phyloP scores from a whole-genome alignment of 2,888 invertebrate species.

The Parnassius glacialis region DNA sequence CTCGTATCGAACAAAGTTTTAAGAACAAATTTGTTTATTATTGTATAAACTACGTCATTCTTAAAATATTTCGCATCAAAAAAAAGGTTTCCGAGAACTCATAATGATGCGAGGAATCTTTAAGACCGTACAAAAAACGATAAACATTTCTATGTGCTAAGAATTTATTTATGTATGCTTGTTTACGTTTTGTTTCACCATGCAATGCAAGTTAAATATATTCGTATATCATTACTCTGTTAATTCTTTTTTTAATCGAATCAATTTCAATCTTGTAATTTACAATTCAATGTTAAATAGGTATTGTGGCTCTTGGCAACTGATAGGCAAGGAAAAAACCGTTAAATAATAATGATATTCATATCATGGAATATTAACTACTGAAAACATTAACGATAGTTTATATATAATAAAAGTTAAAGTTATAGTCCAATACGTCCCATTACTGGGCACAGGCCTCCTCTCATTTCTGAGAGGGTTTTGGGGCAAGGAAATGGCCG shows the following conservation, averaged over 20 bases:
- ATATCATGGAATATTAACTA: too few species aligned
- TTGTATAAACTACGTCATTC: constrained; percentile 13
- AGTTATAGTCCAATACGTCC: too few species aligned
- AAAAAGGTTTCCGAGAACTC: constrained; percentile 11
- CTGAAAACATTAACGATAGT: too few species aligned
- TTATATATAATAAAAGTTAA: too few species aligned
- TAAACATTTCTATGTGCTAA: constrained; percentile 15
- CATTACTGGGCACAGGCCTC: too few species aligned
- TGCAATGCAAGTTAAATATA: constrained; percentile 16
- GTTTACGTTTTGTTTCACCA: constrained; percentile 14
- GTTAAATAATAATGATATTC: too few species aligned
- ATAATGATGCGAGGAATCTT: constrained; percentile 15
- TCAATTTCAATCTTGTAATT: not conserved
- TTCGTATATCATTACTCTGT: constrained; percentile 2
- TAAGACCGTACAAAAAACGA: constrained; percentile 15
- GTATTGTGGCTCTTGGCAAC: too few species aligned
- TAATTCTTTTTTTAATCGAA: not conserved
- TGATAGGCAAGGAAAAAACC: too few species aligned
- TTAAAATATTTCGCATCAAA: constrained; percentile 18
- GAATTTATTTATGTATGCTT: constrained; percentile 8
- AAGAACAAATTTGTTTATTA: constrained; percentile 4
- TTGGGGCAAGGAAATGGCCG: too few species aligned
- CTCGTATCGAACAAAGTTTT: not conserved
- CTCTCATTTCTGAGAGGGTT: too few species aligned
- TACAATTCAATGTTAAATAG: too few species aligned